A percentile compares a stretch with the other conserved stretches of the same genome.
Evolutionary conservation across 2,888 invertebrate genomes (phyloP).

Genomic region (Panorpa germanica): DNA sequence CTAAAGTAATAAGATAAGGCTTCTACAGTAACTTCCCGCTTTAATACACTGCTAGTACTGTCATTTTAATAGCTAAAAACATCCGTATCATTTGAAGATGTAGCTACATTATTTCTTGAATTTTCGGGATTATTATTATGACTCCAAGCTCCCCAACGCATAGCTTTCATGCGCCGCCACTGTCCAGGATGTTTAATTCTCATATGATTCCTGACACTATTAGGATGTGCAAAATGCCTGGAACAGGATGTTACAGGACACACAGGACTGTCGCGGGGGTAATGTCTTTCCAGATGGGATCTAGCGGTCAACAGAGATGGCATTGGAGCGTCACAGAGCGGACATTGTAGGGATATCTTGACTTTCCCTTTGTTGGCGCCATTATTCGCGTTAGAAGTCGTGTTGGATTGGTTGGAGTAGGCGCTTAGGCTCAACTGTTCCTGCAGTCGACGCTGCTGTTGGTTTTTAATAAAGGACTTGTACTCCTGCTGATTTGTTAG

Average conservation of each 20-base stretch:
- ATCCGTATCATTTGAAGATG: too few relatives aligned
- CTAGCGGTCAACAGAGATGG: conserved; percentile 46
- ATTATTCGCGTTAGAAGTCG: conserved; percentile 15
- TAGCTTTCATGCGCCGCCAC: conserved; percentile 69
- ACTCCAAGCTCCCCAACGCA: too few relatives aligned
- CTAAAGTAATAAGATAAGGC: neutral
- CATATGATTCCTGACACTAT: conserved; percentile 78
- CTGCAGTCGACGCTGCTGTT: conserved; percentile 23
- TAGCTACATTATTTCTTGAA: too few relatives aligned
- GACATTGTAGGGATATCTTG: conserved; percentile 35
- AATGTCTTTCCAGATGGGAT: conserved; percentile 62
- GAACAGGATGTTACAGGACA: conserved; percentile 63
- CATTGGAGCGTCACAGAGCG: conserved; percentile 49
- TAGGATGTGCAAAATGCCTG: conserved; percentile 61
- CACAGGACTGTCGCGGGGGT: conserved; percentile 65
- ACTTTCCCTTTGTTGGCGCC: conserved; percentile 14
- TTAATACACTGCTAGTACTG: too few relatives aligned
- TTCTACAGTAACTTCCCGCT: neutral
- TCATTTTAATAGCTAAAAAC: too few relatives aligned
- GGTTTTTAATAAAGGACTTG: too few relatives aligned
- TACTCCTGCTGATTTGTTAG: too few relatives aligned
- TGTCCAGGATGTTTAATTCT: conserved; percentile 61
- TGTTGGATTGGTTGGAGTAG: conserved; percentile 9
- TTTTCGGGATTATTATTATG: too few relatives aligned
- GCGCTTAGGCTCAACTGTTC: conserved; percentile 22